These are phyloP conservation scores for Drosophila setifemur DNA, from an alignment of 1,140 invertebrate species.

Conservation along the genomic window DNA sequence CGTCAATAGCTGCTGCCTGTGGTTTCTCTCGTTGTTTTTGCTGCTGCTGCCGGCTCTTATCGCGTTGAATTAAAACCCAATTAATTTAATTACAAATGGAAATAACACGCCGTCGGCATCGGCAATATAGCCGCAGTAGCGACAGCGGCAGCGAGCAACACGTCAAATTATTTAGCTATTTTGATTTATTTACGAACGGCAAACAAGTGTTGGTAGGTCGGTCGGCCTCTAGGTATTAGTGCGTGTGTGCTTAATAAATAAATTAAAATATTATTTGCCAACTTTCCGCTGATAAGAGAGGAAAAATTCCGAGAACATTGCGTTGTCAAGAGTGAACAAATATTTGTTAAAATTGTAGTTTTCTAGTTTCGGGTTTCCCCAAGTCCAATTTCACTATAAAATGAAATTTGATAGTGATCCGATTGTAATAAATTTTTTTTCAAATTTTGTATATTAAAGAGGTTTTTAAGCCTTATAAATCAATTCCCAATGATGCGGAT, in stretches of 20 bases:
- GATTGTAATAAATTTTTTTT: too few species aligned
- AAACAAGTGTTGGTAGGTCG: background rate
- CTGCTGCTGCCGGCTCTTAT: constrained; percentile 33
- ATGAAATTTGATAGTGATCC: too few species aligned
- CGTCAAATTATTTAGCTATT: constrained; percentile 63
- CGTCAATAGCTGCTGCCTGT: constrained; percentile 22
- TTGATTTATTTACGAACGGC: constrained; percentile 67
- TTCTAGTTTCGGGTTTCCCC: background rate
- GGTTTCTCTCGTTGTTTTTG: background rate
- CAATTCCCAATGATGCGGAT: too few species aligned
- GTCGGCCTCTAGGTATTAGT: background rate
- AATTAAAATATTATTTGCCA: constrained; percentile 76
- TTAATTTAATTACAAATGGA: constrained; percentile 82
- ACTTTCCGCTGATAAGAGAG: constrained; percentile 50
- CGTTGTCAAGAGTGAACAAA: background rate
- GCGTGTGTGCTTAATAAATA: constrained; percentile 64
- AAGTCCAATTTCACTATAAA: background rate
- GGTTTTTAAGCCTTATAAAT: too few species aligned
- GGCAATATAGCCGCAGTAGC: constrained; percentile 7
- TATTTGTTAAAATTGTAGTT: constrained; percentile 1
- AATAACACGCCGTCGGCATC: constrained; percentile 62
- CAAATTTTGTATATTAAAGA: too few species aligned
- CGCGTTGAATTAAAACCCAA: constrained; percentile 81
- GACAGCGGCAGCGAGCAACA: constrained; percentile 10
- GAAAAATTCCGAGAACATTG: constrained; percentile 13